Evolutionary conservation across 1,140 invertebrate genomes (phyloP), one percentile per base, ranked within the genome.

Genomic region (Drosophila sechellia): DNA sequence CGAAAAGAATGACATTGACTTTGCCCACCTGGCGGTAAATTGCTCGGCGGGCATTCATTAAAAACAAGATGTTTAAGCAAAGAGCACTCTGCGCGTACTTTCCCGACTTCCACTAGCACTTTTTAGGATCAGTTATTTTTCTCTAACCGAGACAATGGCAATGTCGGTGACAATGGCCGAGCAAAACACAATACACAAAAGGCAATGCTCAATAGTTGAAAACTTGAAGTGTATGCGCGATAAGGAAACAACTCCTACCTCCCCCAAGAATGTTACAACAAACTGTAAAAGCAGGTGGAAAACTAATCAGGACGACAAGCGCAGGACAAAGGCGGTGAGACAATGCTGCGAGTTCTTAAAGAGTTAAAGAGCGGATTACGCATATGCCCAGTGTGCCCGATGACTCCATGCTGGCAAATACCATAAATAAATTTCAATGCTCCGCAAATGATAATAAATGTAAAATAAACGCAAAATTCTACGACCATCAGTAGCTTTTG

Each of bases 361-460:
- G 61, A 61, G 64, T 79, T 87, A 49, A 87, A 75, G 49, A 35
- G n/a, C 37, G 53, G 43, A 86, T 71, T 54, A 48, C 58, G 75
- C 65, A 84, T 84, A 83, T 80, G 76, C 61, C 71, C 77, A 48
- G 60, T 83, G 64, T 39, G 15, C 58, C 49, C 46, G 40, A 20
- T 49, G 39, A 15, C 17, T 48, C 27, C 43, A 42, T 31, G 45
- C 52, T 54, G 27, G 60, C 77, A 37, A 70, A 59, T 56, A 68
- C 55, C 79, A 87, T 83, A 76, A 83, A 87, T 87, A 87, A 87
- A 89, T 87, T 87, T 79, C 83, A 79, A 87, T 89, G 84, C 60
- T 63, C n/a, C 8, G 84, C 79, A 87, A 87, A 87, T 87, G 83
- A 87, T 87, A 87, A 87, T 87, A 87, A 89, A 87, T 89, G 83